Evolutionary conservation across 2,888 invertebrate genomes (phyloP).

Genomic region (Dicyrtoma fusca): DNA sequence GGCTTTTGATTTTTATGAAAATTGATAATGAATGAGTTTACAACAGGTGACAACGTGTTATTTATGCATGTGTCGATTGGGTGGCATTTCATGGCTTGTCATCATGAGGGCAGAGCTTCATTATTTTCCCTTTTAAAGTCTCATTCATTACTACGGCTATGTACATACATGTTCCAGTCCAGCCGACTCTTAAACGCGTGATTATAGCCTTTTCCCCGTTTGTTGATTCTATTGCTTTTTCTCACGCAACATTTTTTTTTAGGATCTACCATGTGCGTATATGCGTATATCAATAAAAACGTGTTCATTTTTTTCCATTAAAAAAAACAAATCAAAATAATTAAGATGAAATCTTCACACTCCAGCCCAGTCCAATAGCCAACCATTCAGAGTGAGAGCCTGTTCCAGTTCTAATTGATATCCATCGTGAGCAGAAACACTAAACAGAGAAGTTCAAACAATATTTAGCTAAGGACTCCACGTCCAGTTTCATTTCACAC

Average conservation of each 20-base stretch:
- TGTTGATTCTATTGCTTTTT: slow-evolving; percentile 31
- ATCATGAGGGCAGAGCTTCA: slow-evolving; percentile 6
- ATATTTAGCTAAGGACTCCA: too few relatives aligned
- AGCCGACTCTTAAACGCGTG: not conserved
- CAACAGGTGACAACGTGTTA: slow-evolving; percentile 18
- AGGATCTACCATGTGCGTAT: not conserved
- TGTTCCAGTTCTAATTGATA: too few relatives aligned
- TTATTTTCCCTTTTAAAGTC: not conserved
- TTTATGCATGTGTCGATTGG: slow-evolving; percentile 5
- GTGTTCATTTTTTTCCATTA: slow-evolving; percentile 6
- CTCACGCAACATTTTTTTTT: slow-evolving; percentile 28
- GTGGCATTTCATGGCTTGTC: slow-evolving; percentile 27
- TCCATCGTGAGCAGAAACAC: too few relatives aligned
- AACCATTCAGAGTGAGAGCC: too few relatives aligned
- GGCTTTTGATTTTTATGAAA: not conserved
- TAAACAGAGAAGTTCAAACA: too few relatives aligned
- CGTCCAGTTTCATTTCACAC: too few relatives aligned
- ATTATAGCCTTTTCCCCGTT: slow-evolving; percentile 14
- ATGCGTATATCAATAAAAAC: slow-evolving; percentile 4
- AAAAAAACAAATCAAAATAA: not conserved
- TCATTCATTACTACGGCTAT: not conserved
- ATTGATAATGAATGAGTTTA: not conserved
- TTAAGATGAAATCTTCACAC: too few relatives aligned
- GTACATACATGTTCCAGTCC: too few relatives aligned
- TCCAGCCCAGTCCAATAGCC: not conserved